Evolutionary conservation across 2,113 vertebrate genomes (phyloP).

Genomic region (Cinclus cinclus): DNA sequence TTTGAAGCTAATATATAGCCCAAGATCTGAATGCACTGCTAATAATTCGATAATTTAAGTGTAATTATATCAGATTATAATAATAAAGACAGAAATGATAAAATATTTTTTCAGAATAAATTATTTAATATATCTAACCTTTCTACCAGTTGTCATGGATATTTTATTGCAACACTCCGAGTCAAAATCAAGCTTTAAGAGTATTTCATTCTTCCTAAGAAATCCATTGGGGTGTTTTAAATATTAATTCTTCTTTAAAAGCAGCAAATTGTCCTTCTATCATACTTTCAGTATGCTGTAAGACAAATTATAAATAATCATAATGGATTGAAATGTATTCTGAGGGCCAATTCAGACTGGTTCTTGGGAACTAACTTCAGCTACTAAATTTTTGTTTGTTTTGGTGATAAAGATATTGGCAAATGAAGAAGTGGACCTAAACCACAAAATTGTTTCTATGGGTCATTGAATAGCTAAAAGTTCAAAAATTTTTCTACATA

Average conservation of each 20-base stretch:
- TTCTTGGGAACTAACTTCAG: neutral
- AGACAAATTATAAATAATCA: neutral
- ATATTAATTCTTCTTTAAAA: neutral
- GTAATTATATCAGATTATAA: neutral
- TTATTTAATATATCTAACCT: neutral
- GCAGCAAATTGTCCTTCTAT: neutral
- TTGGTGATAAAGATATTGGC: neutral
- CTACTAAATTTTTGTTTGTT: neutral
- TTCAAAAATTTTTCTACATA: neutral
- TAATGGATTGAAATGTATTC: neutral
- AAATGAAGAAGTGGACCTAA: neutral
- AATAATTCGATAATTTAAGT: neutral
- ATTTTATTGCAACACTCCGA: neutral
- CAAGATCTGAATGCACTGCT: neutral
- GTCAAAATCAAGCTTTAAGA: neutral
- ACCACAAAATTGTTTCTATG: neutral
- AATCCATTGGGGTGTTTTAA: fast-evolving
- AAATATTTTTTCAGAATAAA: neutral
- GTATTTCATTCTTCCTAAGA: neutral
- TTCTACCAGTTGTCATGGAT: neutral
- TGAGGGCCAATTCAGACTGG: neutral
- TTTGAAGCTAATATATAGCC: neutral
- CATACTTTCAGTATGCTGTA: neutral
- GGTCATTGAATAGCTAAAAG: neutral
- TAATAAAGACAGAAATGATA: neutral